Conservation (phyloP, 2,797 vertebrate genomes). For the Apogon talboti region DNA sequence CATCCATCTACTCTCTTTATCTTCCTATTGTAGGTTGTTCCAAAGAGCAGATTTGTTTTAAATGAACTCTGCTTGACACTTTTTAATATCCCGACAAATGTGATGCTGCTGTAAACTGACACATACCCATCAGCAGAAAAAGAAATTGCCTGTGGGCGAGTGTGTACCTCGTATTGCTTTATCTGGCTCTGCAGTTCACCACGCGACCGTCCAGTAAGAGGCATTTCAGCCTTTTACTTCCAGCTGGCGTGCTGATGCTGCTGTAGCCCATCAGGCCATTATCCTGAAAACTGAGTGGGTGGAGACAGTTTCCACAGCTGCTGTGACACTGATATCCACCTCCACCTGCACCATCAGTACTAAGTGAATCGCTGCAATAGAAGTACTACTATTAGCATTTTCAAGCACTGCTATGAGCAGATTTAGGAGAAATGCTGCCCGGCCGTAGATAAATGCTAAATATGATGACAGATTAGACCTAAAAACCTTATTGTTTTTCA, state of each 20-base stretch:
- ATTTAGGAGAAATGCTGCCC: neutral
- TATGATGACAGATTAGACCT: neutral
- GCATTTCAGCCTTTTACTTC: conserved; percentile 24
- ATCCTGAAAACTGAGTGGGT: conserved; percentile 34
- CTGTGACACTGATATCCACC: conserved; percentile 32
- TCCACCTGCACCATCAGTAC: conserved; percentile 3
- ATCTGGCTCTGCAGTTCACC: conserved; percentile 31
- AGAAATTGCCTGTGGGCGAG: conserved; percentile 34
- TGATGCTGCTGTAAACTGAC: neutral
- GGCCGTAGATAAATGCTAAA: neutral
- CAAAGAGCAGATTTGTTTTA: conserved; percentile 1
- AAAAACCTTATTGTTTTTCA: neutral
- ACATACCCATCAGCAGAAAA: conserved; percentile 41
- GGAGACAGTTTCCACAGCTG: conserved; percentile 9
- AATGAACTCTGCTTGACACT: conserved; percentile 6
- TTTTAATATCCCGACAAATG: conserved; percentile 15
- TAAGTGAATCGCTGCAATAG: neutral
- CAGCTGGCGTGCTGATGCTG: conserved; percentile 37
- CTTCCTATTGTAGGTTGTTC: too few relatives aligned
- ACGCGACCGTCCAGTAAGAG: conserved; percentile 2
- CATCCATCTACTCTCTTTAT: too few relatives aligned
- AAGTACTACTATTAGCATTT: conserved; percentile 1
- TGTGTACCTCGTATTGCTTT: conserved; percentile 12
- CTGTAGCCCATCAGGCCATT: conserved; percentile 36
- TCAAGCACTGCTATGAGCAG: neutral